Evolutionary conservation across 2,113 vertebrate genomes (phyloP), one percentile per base, ranked within the genome.

Genomic region (Saguinus imperator): DNA sequence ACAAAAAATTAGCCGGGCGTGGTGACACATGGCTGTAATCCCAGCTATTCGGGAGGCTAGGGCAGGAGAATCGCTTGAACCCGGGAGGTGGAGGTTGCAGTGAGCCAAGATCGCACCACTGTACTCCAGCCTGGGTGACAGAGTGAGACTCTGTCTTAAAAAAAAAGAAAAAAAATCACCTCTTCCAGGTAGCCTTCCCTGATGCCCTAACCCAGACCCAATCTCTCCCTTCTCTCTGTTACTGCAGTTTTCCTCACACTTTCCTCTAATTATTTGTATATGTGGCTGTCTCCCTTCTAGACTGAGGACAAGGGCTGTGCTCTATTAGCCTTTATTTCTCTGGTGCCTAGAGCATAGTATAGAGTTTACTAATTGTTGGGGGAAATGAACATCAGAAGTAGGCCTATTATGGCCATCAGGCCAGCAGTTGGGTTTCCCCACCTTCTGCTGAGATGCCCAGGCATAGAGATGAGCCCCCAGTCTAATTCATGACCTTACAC

Each of bases 401-500:
- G 96, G 76, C 23, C 85, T 48, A 3, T 1, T 40, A 25, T 25
- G 70, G 43, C 21, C 4, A 5, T 43, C 9, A 55, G 76, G 82
- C 37, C 29, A 11, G 25, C 4, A 57, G 11, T 0, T 52, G 25
- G 86, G 4, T 20, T 57, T 32, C 17, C 20, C 29, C 48, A 20
- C 9, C 37, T 86, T 21, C 66, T 11, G 72, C 13, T 0, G 55
- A 76, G 76, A 73, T 16, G 11, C 35, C 48, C 55, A 10, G 45
- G 50, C 37, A 13, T 4, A 18, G 72, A 12, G 23, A 40, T 0
- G 14, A 25, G 40, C 20, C 16, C 70, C 76, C 79, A 5, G 4
- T 4, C 29, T 18, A 13, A 29, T 11, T 4, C 8, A 7, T 1
- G 7, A 48, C 57, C 40, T 40, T 35, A 29, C 18, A 0, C 0